Conservation (phyloP, 2,888 invertebrate genomes). For the Sepioteuthis lessoniana region DNA sequence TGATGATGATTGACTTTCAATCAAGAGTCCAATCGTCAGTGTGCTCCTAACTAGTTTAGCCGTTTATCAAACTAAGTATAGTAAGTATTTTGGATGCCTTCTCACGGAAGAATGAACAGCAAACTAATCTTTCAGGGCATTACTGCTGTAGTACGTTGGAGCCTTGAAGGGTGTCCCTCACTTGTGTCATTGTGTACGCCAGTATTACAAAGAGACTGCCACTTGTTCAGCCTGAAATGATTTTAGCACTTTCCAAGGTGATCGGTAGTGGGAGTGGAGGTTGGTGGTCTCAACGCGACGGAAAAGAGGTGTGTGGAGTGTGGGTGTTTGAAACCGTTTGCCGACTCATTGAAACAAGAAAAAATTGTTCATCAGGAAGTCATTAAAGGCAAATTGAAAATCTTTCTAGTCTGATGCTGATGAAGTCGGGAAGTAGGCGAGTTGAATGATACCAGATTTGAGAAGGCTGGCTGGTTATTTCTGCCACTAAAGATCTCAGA, state of each 20-base stretch:
- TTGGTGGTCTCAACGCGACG: not conserved
- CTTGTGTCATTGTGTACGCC: not conserved
- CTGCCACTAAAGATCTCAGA: not conserved
- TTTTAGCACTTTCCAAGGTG: not conserved
- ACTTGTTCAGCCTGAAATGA: not conserved
- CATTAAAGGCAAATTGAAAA: constrained; percentile 20
- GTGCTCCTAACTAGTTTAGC: too few species aligned
- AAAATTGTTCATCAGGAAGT: not conserved
- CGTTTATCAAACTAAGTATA: too few species aligned
- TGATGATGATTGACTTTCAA: too few species aligned
- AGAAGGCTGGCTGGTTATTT: not conserved
- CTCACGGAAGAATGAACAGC: not conserved
- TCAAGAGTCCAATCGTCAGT: too few species aligned
- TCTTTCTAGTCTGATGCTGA: constrained; percentile 8
- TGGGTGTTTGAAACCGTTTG: not conserved
- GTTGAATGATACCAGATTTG: not conserved
- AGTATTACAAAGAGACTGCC: not conserved
- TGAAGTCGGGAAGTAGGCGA: not conserved
- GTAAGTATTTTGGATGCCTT: not conserved
- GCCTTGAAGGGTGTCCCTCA: not conserved
- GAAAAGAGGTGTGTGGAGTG: not conserved
- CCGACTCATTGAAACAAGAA: not conserved
- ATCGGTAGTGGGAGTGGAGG: not conserved
- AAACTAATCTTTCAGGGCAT: not conserved
- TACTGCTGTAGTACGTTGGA: not conserved